Base-by-base conservation (phyloP, 2,888 invertebrate species). In the Thyatira batis region DNA sequence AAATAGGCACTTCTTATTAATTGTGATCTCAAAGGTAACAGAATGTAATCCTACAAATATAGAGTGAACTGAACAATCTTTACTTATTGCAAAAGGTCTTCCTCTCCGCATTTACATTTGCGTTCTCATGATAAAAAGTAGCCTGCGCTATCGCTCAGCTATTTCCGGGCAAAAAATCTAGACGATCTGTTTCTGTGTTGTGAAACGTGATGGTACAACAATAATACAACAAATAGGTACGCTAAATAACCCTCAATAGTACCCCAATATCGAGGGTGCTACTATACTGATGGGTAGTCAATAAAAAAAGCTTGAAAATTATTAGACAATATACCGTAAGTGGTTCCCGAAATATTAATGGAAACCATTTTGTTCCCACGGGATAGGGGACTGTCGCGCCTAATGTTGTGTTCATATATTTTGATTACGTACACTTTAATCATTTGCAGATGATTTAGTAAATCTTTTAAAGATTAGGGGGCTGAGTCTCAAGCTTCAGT, bases 351-450 rank as follows among this genome's bases (percentile, higher is more conserved):
- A 61, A 39, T 39, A 39, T 39, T 55, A 49, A 54, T 61, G 59
- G 54, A 49, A 54, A 57, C 51, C 23, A 54, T 17, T 27, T 17
- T 54, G 58, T 80, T 80, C 80, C 76, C 80, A 80, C 76, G 78
- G 67, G 75, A 62, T 51, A 50, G 64, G 63, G 57, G 55, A 50
- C 46, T 51, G n/a, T 53, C 51, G 57, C 69, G 64, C 56, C 58
- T 61, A 54, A 56, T 51, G 39, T 39, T n/a, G 39, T 52, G 56
- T 56, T 54, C 49, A 43, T 48, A 27, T 27, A 48, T 48, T 48
- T 48, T 48, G 27, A 27, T 48, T 27, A 48, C 10, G 20, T 10
- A 9, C 20, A 21, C 27, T 27, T 46, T 17, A 21, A 45, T 20
- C 9, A 21, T 23, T 45, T 5, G 17, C n/a, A 46, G 8, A 46